Percentiles rank a stretch among this genome's conserved stretches.
These are phyloP conservation scores for Notocelia uddmanniana DNA, from an alignment of 2,888 invertebrate genomes.

Conservation along the genomic window DNA sequence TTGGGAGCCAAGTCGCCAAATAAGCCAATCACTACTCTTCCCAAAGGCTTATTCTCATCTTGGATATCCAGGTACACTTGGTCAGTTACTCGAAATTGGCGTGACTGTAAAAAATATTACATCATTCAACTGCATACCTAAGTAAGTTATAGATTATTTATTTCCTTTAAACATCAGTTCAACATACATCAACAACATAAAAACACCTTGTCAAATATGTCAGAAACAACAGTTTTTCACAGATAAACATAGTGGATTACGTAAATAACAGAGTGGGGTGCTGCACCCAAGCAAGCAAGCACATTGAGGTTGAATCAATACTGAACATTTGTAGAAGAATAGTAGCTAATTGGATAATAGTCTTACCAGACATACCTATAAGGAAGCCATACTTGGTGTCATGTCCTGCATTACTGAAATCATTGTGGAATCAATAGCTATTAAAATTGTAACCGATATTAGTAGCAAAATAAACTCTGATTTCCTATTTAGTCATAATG, in stretches of 20 bases:
- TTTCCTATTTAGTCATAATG: slow-evolving; percentile 21
- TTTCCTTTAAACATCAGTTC: not conserved
- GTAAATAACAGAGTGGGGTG: slow-evolving; percentile 46
- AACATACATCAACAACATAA: slow-evolving; percentile 55
- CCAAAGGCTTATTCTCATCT: slow-evolving; percentile 89
- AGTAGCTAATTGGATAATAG: slow-evolving; percentile 51
- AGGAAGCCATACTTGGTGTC: slow-evolving; percentile 50
- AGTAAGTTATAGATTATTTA: not conserved
- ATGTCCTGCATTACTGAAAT: slow-evolving; percentile 36
- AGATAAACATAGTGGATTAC: slow-evolving; percentile 53
- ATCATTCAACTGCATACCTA: slow-evolving; percentile 2
- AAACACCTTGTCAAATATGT: slow-evolving; percentile 51
- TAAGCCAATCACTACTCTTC: slow-evolving; percentile 94
- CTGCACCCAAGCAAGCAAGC: slow-evolving; percentile 37
- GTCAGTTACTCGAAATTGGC: slow-evolving; percentile 90
- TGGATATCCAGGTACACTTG: slow-evolving; percentile 93
- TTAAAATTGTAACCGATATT: slow-evolving; percentile 15
- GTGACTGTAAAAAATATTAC: slow-evolving; percentile 77
- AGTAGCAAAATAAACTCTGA: not conserved
- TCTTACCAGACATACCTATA: slow-evolving; percentile 36
- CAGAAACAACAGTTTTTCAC: slow-evolving; percentile 49
- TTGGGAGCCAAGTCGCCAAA: slow-evolving; percentile 95
- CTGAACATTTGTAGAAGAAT: slow-evolving; percentile 42
- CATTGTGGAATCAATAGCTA: slow-evolving; percentile 32
- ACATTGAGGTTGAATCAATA: slow-evolving; percentile 31